These are phyloP conservation scores for Peromyscus aztecus DNA, from an alignment of 2,797 vertebrate species.

Conservation along the genomic window DNA sequence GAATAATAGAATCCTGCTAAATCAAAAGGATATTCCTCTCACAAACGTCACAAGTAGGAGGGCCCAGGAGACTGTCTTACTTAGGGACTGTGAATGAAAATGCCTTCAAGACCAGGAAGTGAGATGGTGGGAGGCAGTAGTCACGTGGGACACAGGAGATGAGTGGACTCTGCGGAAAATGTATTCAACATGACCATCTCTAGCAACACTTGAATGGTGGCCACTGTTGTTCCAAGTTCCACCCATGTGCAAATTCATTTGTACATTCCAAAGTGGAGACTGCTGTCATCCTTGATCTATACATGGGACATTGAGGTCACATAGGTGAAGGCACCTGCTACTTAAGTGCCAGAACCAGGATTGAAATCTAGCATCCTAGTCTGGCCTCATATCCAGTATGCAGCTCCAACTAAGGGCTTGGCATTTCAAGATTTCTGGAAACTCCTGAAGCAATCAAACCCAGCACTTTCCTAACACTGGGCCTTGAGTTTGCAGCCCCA, in stretches of 20 bases:
- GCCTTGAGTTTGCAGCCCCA: neutral
- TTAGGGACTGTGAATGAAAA: neutral
- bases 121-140: neutral
- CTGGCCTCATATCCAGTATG: neutral
- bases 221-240: neutral
- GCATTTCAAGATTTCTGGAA: constrained; percentile 17
- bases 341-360: neutral
- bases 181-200: fast-evolving
- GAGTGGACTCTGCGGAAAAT: fast-evolving
- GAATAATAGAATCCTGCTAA: neutral
- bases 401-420: neutral
- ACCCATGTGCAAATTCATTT: neutral
- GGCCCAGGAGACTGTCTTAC: neutral
- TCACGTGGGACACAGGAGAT: fast-evolving
- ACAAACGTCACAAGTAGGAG: neutral
- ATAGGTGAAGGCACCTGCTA: neutral
- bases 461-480: neutral
- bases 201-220: neutral
- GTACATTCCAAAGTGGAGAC: neutral
- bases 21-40: neutral
- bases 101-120: neutral
- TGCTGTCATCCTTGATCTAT: fast-evolving
- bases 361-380: neutral
- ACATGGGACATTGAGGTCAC: neutral
- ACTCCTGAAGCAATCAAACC: neutral